Evolutionary conservation across 2,888 invertebrate genomes (phyloP).

Genomic region (Entomobrya proxima): DNA sequence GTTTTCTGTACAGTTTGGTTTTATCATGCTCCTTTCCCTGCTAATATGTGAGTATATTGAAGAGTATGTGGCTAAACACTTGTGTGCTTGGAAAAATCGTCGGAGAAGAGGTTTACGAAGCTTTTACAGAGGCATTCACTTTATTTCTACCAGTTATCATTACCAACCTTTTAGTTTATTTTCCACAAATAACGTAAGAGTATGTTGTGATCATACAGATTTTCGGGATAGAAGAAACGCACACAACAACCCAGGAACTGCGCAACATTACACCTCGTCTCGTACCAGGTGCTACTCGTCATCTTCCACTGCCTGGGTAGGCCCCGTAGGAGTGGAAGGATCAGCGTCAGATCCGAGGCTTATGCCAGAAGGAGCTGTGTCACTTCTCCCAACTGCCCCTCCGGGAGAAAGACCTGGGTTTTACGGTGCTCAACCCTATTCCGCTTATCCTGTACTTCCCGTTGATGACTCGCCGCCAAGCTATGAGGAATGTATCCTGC

Average conservation of each 20-base stretch:
- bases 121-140: conserved; percentile 40
- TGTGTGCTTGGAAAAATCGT: conserved; percentile 64
- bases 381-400: conserved; percentile 33
- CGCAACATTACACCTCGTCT: conserved; percentile 7
- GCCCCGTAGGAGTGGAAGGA: background rate
- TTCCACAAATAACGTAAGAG: no score
- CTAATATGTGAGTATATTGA: conserved; percentile 64
- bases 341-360: background rate
- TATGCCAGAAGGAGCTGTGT: background rate
- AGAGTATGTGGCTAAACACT: conserved; percentile 56
- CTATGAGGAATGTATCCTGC: conserved; percentile 60
- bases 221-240: conserved; percentile 24
- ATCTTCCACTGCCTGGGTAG: background rate
- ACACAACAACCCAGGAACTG: background rate
- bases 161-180: no score
- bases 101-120: conserved; percentile 44
- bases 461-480: conserved; percentile 58
- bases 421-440: conserved; percentile 34
- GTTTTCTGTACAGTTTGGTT: conserved; percentile 43
- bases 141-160: no score
- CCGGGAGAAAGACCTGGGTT: conserved; percentile 6
- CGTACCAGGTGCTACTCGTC: conserved; percentile 10
- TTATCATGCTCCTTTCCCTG: conserved; percentile 62
- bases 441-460: background rate
- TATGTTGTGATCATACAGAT: no score